A percentile compares a stretch with the other conserved stretches of the same genome.
Conservation (phyloP, 2,113 vertebrate genomes). For the Nestor notabilis region DNA sequence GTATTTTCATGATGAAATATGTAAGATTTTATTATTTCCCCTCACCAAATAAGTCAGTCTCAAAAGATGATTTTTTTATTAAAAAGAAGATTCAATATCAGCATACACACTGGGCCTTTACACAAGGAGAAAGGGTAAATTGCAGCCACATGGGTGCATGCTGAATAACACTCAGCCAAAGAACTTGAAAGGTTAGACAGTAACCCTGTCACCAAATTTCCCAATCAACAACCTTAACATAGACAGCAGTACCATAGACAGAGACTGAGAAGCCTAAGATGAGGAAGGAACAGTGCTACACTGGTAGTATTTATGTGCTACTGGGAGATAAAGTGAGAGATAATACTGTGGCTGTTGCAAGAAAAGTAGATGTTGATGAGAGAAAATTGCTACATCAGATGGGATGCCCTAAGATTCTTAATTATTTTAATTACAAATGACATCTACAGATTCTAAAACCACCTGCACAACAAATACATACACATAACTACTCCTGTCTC, state of each 20-base stretch:
- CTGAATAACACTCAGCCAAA: not conserved
- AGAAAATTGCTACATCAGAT: not conserved
- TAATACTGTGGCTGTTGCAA: not conserved
- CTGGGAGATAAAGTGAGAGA: not conserved
- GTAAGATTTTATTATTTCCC: not conserved
- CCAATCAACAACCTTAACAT: not conserved
- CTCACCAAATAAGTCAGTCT: not conserved
- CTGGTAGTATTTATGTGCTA: not conserved
- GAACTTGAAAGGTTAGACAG: not conserved
- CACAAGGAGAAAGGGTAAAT: not conserved
- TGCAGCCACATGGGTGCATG: rapidly evolving
- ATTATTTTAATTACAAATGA: not conserved
- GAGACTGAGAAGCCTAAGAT: not conserved
- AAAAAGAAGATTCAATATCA: not conserved
- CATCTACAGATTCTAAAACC: not conserved
- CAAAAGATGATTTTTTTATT: not conserved
- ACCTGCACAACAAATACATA: not conserved
- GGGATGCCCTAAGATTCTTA: not conserved
- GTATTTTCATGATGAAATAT: not conserved
- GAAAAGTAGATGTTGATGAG: not conserved
- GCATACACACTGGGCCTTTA: not conserved
- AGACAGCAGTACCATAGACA: not conserved
- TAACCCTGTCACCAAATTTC: not conserved
- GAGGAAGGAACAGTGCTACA: not conserved
- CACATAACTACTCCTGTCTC: not conserved